phyloP scores from a whole-genome alignment of 2,797 vertebrate species.

The Betta splendens region DNA sequence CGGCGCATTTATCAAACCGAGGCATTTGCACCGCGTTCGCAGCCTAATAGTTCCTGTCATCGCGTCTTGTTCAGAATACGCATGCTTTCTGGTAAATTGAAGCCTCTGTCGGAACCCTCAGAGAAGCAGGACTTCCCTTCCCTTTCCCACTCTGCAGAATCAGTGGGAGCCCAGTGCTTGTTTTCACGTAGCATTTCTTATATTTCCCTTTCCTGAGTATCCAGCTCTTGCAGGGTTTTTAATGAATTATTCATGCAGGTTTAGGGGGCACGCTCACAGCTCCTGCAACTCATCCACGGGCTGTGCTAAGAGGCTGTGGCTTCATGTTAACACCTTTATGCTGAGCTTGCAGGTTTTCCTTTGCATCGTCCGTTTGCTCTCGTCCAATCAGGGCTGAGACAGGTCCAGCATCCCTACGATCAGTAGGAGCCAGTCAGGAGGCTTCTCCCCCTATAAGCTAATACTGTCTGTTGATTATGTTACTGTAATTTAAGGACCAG shows the following conservation, averaged over 20 bases:
- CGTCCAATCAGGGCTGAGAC: no score
- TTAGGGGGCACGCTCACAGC: not conserved
- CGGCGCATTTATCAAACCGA: conserved; percentile 17
- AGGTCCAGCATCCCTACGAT: no score
- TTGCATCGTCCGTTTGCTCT: no score
- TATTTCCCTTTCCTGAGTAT: conserved; percentile 19
- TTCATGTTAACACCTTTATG: not conserved
- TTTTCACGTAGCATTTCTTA: conserved; percentile 1
- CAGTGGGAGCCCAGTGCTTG: not conserved
- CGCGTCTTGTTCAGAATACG: conserved; percentile 4
- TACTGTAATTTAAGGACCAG: no score
- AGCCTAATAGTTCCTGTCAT: not conserved
- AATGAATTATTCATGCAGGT: conserved; percentile 25
- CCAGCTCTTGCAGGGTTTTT: conserved; percentile 3
- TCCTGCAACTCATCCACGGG: not conserved
- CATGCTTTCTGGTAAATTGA: conserved; percentile 29
- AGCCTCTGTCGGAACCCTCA: conserved; percentile 15
- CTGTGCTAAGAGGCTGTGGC: not conserved
- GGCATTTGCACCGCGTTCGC: conserved; percentile 12
- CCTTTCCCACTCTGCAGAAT: not conserved
- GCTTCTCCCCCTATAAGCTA: not conserved
- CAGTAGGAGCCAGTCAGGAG: not conserved
- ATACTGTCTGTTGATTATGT: not conserved
- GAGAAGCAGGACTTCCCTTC: conserved; percentile 4
- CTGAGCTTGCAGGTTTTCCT: no score